A percentile compares a stretch with the other conserved stretches of the same genome.
These are phyloP conservation scores for Sesamia nonagrioides DNA, from an alignment of 1,140 invertebrate genomes.

Conservation along the genomic window DNA sequence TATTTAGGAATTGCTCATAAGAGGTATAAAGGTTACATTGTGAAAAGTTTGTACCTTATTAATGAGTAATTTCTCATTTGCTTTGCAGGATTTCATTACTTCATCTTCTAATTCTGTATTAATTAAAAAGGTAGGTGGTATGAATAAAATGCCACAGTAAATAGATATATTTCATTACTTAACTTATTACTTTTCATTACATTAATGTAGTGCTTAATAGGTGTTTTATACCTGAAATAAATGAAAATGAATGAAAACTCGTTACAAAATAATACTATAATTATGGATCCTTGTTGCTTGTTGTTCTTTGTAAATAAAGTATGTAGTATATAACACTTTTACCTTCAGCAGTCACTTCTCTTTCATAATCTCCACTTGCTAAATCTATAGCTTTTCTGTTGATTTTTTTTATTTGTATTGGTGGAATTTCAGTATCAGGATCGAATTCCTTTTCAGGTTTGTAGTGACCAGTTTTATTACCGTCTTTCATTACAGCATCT, in stretches of 20 bases:
- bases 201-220: no score
- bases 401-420: not conserved
- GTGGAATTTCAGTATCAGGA: not conserved
- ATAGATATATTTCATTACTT: not conserved
- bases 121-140: not conserved
- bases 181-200: no score
- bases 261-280: no score
- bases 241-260: no score
- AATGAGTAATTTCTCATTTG: not conserved
- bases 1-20: not conserved
- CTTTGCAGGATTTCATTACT: not conserved
- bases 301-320: no score
- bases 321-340: no score
- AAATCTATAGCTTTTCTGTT: slow-evolving; percentile 19
- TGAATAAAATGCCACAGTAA: not conserved
- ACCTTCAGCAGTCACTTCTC: slow-evolving; percentile 2
- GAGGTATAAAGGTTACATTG: not conserved
- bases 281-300: no score
- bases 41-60: not conserved
- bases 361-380: slow-evolving; percentile 47
- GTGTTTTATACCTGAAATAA: no score
- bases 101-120: not conserved
- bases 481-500: not conserved
- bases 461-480: not conserved
- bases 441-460: not conserved